These are phyloP conservation scores for Hypsopygia costalis DNA, from an alignment of 2,888 invertebrate species.

Conservation along the genomic window DNA sequence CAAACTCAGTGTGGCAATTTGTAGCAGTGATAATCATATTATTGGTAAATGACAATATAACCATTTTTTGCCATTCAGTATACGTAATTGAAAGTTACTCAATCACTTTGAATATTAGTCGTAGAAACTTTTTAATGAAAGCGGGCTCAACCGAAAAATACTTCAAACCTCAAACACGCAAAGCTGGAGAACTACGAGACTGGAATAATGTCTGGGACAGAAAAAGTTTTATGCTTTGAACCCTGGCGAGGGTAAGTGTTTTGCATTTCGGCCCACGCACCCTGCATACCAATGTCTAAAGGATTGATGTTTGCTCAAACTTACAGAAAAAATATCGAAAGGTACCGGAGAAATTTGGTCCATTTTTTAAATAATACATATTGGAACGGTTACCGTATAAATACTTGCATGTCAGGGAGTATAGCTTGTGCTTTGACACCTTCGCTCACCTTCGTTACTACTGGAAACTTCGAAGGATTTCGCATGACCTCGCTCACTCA, in stretches of 20 bases:
- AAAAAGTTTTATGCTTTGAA: slow-evolving; percentile 76
- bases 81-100: slow-evolving; percentile 52
- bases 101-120: slow-evolving; percentile 65
- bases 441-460: too few species aligned
- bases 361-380: slow-evolving; percentile 4
- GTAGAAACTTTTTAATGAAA: slow-evolving; percentile 68
- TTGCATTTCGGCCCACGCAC: slow-evolving; percentile 70
- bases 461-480: too few species aligned
- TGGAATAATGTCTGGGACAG: slow-evolving; percentile 75
- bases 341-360: slow-evolving; percentile 3
- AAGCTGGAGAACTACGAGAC: slow-evolving; percentile 74
- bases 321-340: slow-evolving; percentile 24
- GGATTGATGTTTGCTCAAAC: slow-evolving; percentile 26
- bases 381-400: too few species aligned
- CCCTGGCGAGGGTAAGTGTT: slow-evolving; percentile 75
- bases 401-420: too few species aligned
- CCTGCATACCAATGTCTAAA: slow-evolving; percentile 74
- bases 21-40: too few species aligned
- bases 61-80: slow-evolving; percentile 15
- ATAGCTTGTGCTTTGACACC: too few species aligned
- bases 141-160: slow-evolving; percentile 66
- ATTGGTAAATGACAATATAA: too few species aligned
- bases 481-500: too few species aligned
- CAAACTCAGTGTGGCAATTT: too few species aligned
- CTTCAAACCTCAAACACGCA: slow-evolving; percentile 73